These are phyloP conservation scores for Scolopax mira DNA, from an alignment of 2,113 vertebrate species.

Conservation along the genomic window DNA sequence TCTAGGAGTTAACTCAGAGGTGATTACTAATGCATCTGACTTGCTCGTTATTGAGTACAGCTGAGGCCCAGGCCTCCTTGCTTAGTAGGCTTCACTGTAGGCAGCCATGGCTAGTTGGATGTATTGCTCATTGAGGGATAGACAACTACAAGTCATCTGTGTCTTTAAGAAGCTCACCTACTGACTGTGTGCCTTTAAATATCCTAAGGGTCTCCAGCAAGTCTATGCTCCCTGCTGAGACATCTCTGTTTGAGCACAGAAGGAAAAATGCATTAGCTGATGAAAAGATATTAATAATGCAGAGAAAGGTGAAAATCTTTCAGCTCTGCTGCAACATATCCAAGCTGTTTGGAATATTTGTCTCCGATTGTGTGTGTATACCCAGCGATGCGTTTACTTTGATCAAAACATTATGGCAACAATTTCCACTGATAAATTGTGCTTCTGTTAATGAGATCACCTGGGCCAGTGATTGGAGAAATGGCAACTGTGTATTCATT, in stretches of 20 bases:
- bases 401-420: constrained; percentile 22
- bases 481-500: background rate
- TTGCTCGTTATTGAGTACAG: background rate
- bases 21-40: background rate
- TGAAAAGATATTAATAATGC: constrained; percentile 24
- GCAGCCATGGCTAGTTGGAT: background rate
- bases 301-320: background rate
- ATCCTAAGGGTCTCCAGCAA: background rate
- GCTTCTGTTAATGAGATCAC: constrained; percentile 33
- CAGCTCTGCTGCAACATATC: background rate
- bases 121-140: background rate
- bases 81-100: background rate
- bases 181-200: background rate
- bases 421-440: background rate
- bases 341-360: background rate
- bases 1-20: background rate
- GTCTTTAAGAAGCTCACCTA: background rate
- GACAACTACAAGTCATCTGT: background rate
- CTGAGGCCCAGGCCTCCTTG: background rate
- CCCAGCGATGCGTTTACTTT: background rate
- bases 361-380: background rate
- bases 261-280: background rate
- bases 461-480: background rate
- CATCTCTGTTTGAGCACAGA: background rate
- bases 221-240: background rate